phyloP scores from a whole-genome alignment of 35 echinoderm and acorn worm genomes.

The Heliocidaris erythrogramma region DNA sequence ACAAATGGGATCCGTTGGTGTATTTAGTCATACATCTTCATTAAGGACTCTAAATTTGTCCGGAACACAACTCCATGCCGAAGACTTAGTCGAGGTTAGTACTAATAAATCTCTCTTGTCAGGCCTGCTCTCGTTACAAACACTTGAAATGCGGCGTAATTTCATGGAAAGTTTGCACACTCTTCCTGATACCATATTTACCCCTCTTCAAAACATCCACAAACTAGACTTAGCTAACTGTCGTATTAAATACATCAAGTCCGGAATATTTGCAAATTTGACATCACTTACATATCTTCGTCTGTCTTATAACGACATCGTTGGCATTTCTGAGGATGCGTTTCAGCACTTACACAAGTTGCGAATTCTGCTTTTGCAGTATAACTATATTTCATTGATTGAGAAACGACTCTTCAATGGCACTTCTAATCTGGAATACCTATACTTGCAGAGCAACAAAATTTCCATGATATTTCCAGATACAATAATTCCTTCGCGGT shows the following conservation, averaged over 20 bases:
- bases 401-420: background rate
- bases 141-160: background rate
- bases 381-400: background rate
- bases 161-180: background rate
- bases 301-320: background rate
- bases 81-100: background rate
- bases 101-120: background rate
- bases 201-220: background rate
- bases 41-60: background rate
- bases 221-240: background rate
- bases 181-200: background rate
- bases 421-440: background rate
- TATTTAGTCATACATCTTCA: background rate
- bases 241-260: background rate
- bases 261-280: background rate
- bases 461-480: background rate
- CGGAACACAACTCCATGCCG: background rate
- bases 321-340: background rate
- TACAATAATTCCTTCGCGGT: background rate
- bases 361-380: background rate
- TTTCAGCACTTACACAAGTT: background rate
- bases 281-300: background rate
- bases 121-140: background rate
- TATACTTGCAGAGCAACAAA: background rate
- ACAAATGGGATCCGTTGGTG: background rate